Evolutionary conservation across 2,797 vertebrate genomes (phyloP).

Genomic region (Pangasius djambal): DNA sequence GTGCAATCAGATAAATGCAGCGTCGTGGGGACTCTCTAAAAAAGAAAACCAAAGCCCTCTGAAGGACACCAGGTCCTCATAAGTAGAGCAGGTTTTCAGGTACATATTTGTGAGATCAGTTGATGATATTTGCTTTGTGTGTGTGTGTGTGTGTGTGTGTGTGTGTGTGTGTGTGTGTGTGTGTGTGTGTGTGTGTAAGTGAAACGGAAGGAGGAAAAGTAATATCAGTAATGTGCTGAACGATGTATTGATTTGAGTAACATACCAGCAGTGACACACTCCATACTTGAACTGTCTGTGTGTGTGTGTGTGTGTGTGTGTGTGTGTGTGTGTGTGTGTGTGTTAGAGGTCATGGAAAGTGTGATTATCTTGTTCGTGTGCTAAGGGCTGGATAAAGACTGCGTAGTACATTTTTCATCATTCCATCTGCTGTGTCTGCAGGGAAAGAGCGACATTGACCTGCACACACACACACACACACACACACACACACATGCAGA

Average conservation of each 20-base stretch:
- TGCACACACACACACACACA: conserved; percentile 12
- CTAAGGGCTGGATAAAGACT: conserved; percentile 28
- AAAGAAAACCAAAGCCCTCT: neutral
- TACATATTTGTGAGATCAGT: neutral
- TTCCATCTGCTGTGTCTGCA: conserved; percentile 35
- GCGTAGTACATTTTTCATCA: conserved; percentile 18
- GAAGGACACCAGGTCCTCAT: neutral
- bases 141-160: conserved; percentile 9
- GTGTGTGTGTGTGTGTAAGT: neutral
- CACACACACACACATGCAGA: neutral
- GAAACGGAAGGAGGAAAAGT: neutral
- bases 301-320: conserved; percentile 36
- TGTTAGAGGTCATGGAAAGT: conserved; percentile 30
- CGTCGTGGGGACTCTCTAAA: neutral
- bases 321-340: conserved; percentile 34
- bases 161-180: conserved; percentile 4
- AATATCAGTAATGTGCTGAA: neutral
- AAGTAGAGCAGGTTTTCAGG: neutral
- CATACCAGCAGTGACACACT: neutral
- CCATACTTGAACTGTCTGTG: neutral
- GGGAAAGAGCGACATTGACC: conserved; percentile 27
- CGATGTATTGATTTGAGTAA: neutral
- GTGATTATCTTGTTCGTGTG: conserved; percentile 40
- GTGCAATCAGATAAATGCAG: no score
- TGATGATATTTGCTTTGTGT: neutral